Evolutionary conservation across 2,888 invertebrate genomes (phyloP).

Genomic region (Tipula confusa): DNA sequence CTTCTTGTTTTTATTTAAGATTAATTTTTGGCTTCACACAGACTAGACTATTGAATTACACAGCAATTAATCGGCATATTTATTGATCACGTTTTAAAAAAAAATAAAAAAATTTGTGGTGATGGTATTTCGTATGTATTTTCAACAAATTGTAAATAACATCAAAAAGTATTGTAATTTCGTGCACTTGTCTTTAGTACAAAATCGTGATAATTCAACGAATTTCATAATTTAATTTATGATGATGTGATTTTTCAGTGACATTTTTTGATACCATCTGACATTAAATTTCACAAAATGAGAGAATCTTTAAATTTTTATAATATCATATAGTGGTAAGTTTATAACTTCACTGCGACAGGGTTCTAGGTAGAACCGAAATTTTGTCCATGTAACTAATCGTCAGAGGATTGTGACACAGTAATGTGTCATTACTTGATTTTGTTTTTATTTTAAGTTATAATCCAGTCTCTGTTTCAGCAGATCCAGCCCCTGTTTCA

Average conservation of each 20-base stretch:
- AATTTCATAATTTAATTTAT: constrained; percentile 8
- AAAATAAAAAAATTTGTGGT: background rate
- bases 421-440: too few relatives aligned
- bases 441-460: too few relatives aligned
- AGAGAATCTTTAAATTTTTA: background rate
- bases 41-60: background rate
- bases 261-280: background rate
- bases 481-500: too few relatives aligned
- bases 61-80: background rate
- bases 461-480: too few relatives aligned
- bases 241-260: background rate
- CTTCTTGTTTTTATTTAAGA: background rate
- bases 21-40: background rate
- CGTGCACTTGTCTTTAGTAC: background rate
- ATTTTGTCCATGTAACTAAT: too few relatives aligned
- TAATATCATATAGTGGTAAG: too few relatives aligned
- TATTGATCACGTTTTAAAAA: background rate
- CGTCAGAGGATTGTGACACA: too few relatives aligned
- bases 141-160: background rate
- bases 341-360: too few relatives aligned
- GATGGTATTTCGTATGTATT: background rate
- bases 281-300: background rate
- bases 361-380: too few relatives aligned
- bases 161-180: background rate
- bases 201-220: background rate